Base-by-base conservation (phyloP, 2,888 invertebrate genomes). In the Tanytarsus gracilentus region DNA sequence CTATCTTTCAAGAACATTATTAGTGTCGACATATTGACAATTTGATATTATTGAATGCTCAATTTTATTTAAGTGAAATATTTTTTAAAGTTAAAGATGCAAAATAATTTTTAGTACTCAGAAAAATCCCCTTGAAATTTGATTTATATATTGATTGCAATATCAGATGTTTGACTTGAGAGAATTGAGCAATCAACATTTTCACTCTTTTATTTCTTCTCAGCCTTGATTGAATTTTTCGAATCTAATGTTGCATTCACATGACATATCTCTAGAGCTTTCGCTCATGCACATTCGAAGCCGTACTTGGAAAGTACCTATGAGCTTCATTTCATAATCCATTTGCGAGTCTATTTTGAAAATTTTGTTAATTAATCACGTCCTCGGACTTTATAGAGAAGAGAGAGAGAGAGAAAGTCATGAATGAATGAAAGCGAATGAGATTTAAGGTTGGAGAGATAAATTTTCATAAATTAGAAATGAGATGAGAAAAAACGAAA, bases 181-280 rank as follows among this genome's bases (percentile, higher is more conserved):
- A 30, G 49, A 51, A 30, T 51, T 51, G 30, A 51, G 51, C 29
- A 51, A 51, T 51, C 51, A 51, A 30, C 14, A 14, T 27, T 30
- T 27, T 14, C 26, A 4, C 36, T 36, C 36, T n/a, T 36, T 36
- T 11, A 14, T 14, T 36, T 36, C 14, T 14, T 14, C 36, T 14
- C n/a, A 14, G 36, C 3, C 18, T 18, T 44, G 21, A 44, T 44
- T 44, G 21, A 44, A 7, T 44, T 16, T 5, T 33, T 33, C n/a
- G n/a, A n/a, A n/a, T n/a, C n/a, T n/a, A n/a, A n/a, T n/a, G n/a
- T n/a, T n/a, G n/a, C n/a, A n/a, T n/a, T n/a, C n/a, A n/a, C n/a
- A n/a, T n/a, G n/a, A n/a, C n/a, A n/a, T n/a, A n/a, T n/a, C n/a
- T n/a, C n/a, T n/a, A n/a, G n/a, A n/a, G n/a, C n/a, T n/a, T n/a